Evolutionary conservation across 2,113 vertebrate genomes (phyloP), one percentile per base, ranked within the genome.

Genomic region (Oceanites oceanicus): DNA sequence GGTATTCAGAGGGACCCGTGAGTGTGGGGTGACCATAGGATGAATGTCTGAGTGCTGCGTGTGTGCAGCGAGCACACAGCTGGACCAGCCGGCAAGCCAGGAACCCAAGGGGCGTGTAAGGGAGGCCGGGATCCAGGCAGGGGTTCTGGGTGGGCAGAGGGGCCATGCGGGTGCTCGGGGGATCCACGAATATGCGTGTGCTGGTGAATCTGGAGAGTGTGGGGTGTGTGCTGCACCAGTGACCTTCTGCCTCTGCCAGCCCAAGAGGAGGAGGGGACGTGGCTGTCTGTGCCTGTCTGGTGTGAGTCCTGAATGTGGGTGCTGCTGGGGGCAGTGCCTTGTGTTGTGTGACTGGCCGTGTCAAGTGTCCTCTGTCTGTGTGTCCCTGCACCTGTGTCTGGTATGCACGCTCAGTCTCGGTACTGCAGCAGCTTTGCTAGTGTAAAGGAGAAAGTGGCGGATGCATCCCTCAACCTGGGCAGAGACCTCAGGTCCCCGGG

Each of bases 151-250:
- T 1, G 3, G 29, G 11, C 26, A 80, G 29, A 55, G 18, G 6
- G 22, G 3, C 15, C 0, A 0, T 63, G 22, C 27, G 2, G 1
- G 16, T 58, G 7, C 15, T 42, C 2, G 1, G 3, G 15, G 30
- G 19, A n/a, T 21, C 45, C 1, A 0, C 2, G 1, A 61, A 77
- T 2, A 2, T 32, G 7, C 2, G 0, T 21, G 5, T 58, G 22
- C 14, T 19, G 65, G 34, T 70, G 30, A 77, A 52, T 8, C 11
- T 32, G 29, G 15, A 3, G 23, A 52, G 15, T 4, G 30, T 22
- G 32, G 15, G 1, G 21, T 50, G 22, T 32, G 27, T 20, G 56
- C 18, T 78, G 38, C 38, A 13, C 8, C 5, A 16, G 25, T 58
- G 78, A 29, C 14, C 29, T 56, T 73, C 55, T 70, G 34, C 45